A percentile compares a stretch with the other conserved stretches of the same genome.
Evolutionary conservation across 2,888 invertebrate species (phyloP).

Genomic region (Bellardia pandia): DNA sequence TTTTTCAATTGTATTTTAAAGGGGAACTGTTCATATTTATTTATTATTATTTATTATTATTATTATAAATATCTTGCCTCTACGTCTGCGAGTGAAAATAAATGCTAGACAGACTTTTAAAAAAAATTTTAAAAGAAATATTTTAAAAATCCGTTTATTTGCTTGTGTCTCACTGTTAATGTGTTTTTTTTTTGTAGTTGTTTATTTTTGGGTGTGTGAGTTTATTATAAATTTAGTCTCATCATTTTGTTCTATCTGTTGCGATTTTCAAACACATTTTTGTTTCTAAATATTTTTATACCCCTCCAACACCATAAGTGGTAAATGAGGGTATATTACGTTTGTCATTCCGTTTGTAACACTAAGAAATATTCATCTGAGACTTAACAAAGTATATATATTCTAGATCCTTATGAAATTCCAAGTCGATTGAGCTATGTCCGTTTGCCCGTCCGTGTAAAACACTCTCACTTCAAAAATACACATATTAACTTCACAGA

Average conservation of each 20-base stretch:
- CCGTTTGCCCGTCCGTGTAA: no score
- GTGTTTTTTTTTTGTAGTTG: neutral
- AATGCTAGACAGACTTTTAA: slow-evolving; percentile 18
- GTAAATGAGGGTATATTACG: no score
- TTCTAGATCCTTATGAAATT: no score
- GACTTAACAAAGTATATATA: no score
- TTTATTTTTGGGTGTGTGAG: slow-evolving; percentile 5
- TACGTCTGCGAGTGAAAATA: slow-evolving; percentile 2
- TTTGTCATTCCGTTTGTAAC: no score
- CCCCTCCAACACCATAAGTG: no score
- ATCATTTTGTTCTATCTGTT: neutral
- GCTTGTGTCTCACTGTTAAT: neutral
- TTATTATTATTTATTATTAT: neutral
- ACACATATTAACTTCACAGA: no score
- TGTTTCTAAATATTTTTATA: slow-evolving; percentile 1
- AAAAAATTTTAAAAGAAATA: slow-evolving; percentile 37
- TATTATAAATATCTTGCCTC: neutral
- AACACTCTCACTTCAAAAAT: no score
- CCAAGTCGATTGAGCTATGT: no score
- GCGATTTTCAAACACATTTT: slow-evolving; percentile 28
- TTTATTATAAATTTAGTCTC: neutral
- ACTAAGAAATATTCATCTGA: no score
- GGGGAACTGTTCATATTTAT: neutral
- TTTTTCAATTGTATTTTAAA: neutral
- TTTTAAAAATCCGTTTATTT: slow-evolving; percentile 26